These are phyloP conservation scores for Sardinella longiceps DNA, from an alignment of 2,797 vertebrate genomes.

Conservation along the genomic window DNA sequence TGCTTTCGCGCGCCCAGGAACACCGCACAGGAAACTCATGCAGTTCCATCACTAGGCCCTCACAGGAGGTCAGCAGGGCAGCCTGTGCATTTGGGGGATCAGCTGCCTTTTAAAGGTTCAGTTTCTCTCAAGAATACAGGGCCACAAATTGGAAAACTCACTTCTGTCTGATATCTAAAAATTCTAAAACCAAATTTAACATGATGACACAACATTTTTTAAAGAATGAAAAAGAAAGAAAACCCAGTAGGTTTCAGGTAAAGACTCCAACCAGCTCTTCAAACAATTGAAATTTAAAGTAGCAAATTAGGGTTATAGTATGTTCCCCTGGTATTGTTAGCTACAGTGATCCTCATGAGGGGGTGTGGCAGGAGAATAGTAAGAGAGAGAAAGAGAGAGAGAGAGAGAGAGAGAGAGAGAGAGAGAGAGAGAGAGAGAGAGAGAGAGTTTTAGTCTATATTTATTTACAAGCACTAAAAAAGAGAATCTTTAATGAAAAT, in stretches of 20 bases:
- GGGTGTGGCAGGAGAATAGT: not conserved
- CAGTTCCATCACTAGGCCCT: not conserved
- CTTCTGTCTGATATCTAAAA: not conserved
- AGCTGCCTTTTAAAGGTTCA: not conserved
- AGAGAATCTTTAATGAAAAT: too few relatives aligned
- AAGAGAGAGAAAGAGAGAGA: too few relatives aligned
- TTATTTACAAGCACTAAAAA: not conserved
- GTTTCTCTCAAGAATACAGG: not conserved
- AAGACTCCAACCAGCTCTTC: not conserved
- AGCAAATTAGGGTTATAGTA: constrained; percentile 50
- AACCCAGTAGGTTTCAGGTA: not conserved
- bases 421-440: not conserved
- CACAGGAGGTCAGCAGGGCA: not conserved
- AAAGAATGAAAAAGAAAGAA: too few relatives aligned
- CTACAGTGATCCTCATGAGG: constrained; percentile 36
- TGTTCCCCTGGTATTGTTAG: constrained; percentile 27
- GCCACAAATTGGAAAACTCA: not conserved
- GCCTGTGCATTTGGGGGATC: not conserved
- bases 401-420: not conserved
- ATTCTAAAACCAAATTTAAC: not conserved
- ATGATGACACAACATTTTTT: too few relatives aligned
- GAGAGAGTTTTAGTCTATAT: not conserved
- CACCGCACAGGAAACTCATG: not conserved
- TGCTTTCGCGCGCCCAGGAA: not conserved
- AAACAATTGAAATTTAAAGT: not conserved